Conservation (phyloP, 2,797 vertebrate genomes). For the Antennarius maculatus region DNA sequence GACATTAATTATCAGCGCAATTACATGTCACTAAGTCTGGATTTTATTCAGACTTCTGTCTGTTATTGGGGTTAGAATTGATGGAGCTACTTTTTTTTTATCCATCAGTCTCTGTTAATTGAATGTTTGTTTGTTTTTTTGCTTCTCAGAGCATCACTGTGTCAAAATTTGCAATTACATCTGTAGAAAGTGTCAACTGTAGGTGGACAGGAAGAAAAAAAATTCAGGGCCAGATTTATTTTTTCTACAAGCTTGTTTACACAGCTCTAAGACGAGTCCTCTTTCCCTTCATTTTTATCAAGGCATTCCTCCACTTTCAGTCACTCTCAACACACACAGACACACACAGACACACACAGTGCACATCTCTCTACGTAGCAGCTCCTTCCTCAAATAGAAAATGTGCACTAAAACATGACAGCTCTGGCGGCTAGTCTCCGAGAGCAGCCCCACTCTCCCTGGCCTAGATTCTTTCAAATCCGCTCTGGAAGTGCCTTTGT, state of each 20-base stretch:
- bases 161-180: conserved; percentile 21
- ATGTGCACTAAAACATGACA: conserved; percentile 83
- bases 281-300: conserved; percentile 66
- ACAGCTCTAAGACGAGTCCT: conserved; percentile 60
- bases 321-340: conserved; percentile 32
- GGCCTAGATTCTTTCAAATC: conserved; percentile 83
- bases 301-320: conserved; percentile 66
- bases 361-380: conserved; percentile 65
- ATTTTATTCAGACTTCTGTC: conserved; percentile 7
- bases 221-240: conserved; percentile 47
- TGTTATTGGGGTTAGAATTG: conserved; percentile 9
- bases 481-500: conserved; percentile 78
- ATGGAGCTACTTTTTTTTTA: conserved; percentile 3
- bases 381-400: conserved; percentile 80
- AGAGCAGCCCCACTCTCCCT: conserved; percentile 78
- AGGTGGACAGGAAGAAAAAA: conserved; percentile 52
- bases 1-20: conserved; percentile 24
- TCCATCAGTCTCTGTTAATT: conserved; percentile 6
- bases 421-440: conserved; percentile 79
- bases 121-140: conserved; percentile 10
- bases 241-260: conserved; percentile 62
- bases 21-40: conserved; percentile 17
- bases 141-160: conserved; percentile 21
- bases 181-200: conserved; percentile 35
- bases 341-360: conserved; percentile 14